Base-by-base conservation (phyloP, 1,140 invertebrate genomes). In the Euschistus heros region DNA sequence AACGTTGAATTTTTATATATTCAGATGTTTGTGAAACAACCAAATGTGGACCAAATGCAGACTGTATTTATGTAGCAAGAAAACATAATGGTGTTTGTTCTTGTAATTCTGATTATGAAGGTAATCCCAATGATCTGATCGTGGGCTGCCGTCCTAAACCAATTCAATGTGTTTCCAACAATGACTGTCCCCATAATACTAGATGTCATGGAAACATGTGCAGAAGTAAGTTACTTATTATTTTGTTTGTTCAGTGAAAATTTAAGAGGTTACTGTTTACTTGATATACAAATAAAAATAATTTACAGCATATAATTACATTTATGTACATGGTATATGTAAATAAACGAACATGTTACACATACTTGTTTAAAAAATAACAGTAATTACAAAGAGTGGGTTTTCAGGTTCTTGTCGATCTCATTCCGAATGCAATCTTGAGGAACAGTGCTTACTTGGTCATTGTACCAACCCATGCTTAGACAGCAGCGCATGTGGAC, bases 391-490 rank as follows among this genome's bases (percentile, higher is more conserved):
- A 37, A 37, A 13, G 10, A 37, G 8, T 37, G 7, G 33, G 33
- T 37, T 37, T 37, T 37, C 33, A 89, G 87, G 86, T 69, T 83
- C 86, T 7, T 94, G 92, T 74, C 79, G 87, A 69, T 80, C 84
- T 30, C 84, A 92, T 71, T 81, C 84, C 65, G 91, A 94, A 75
- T 95, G 92, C 74, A 82, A 80, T 61, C 74, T 84, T 10, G 80
- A 80, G 3, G 89, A 94, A 73, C 80, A 88, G 68, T 96, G 92
- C 72, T 75, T 87, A 18, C 83, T 85, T 71, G 88, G 88, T 0
- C 87, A 92, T 75, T 95, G 92, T 73, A 75, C 85, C 44, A 86
- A 93, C 79, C 87, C 89, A n/a, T 95, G 92, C 73, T 79, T 82
- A 64, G 74, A 86, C 69, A 80, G 82, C 69, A 82, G 82, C 66